Base-by-base conservation (phyloP, 1,140 invertebrate species). In the Myzus persicae region DNA sequence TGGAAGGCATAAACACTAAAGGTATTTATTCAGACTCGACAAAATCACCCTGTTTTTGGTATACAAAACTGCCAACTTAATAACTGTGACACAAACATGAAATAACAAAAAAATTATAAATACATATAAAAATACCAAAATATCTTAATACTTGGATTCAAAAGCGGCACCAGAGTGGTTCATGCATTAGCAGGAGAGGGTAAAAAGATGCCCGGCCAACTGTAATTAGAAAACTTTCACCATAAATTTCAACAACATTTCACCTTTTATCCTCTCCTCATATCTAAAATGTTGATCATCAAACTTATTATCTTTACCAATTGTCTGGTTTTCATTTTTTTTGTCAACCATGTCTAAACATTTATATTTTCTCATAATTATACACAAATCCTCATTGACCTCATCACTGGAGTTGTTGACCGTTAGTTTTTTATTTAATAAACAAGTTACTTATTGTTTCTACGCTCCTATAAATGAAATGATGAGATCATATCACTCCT, bases 171-270 rank as follows among this genome's bases (percentile, higher is more conserved):
- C 14, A 2, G 8, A 22, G n/a, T 36, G 36, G 46, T 51, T 38
- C 2, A 36, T 3, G n/a, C 20, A 44, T 22, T 36, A 36, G n/a
- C 26, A 2, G 11, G 22, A 81, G 14, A 67, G 31, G 11, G 42
- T n/a, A 46, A 91, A 46, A 81, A 76, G 22, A 18, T 40, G 40
- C 24, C 40, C 7, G 31, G 40, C 90, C 90, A 9, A 46, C 31
- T 31, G 42, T 82, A 91, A 91, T 44, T 92, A 92, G 44, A 92
- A 92, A 92, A 92, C 91, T 92, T 92, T 92, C 76, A 38, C 91
- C 91, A 92, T 92, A n/a, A 48, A 92, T 92, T 92, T 38, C 18
- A 92, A 92, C 44, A 82, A 44, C 31, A 44, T 91, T 44, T 36
- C 40, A 91, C 59, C 42, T 81, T 91, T 91, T 91, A 76, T 76